Evolutionary conservation across 2,888 invertebrate genomes (phyloP).

Genomic region (Eristalis tenax): DNA sequence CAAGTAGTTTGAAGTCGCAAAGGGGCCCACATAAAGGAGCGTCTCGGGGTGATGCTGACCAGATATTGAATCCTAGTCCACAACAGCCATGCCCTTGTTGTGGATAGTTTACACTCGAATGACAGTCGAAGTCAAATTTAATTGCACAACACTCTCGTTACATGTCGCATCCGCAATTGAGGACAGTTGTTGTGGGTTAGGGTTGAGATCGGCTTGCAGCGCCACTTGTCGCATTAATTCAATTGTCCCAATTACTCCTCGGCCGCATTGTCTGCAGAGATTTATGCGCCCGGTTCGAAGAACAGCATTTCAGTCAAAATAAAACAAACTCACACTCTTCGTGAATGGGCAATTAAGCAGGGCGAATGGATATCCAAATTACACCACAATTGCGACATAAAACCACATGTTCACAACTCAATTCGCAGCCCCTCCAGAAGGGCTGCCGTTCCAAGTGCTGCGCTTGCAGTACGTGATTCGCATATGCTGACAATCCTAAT

Average conservation of each 20-base stretch:
- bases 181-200: neutral
- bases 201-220: constrained; percentile 24
- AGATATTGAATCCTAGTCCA: neutral
- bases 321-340: constrained; percentile 22
- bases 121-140: neutral
- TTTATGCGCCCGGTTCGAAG: constrained; percentile 27
- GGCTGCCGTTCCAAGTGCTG: constrained; percentile 24
- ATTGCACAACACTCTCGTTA: neutral
- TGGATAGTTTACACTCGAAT: neutral
- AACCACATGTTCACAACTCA: constrained; percentile 81
- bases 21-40: too few species aligned
- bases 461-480: constrained; percentile 27
- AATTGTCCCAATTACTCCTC: constrained; percentile 66
- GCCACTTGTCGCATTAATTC: constrained; percentile 64
- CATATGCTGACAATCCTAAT: constrained; percentile 58
- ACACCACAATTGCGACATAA: constrained; percentile 78
- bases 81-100: neutral
- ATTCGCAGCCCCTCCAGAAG: constrained; percentile 47
- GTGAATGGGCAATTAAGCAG: constrained; percentile 68
- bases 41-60: too few species aligned
- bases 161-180: neutral
- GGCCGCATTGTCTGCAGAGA: constrained; percentile 41
- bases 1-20: neutral
- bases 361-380: constrained; percentile 53
- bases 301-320: neutral